Evolutionary conservation across 2,888 invertebrate genomes (phyloP).

Genomic region (Andrena praecox): DNA sequence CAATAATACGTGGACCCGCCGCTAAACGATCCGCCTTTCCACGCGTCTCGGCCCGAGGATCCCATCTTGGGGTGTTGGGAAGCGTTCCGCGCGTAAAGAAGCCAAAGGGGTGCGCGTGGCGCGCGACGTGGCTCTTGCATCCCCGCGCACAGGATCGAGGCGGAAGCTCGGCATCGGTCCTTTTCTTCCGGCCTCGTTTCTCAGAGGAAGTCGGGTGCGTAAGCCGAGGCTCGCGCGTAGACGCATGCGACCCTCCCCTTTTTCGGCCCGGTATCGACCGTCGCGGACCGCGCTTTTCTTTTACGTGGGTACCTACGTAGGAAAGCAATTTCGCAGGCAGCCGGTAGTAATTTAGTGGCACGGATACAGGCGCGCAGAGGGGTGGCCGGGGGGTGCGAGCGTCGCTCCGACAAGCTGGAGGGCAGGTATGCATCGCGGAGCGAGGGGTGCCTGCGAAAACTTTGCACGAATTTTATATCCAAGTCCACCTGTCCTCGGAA

Average conservation of each 20-base stretch:
- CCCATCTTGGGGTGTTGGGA: background rate
- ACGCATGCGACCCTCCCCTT: constrained; percentile 67
- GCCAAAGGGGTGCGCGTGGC: background rate
- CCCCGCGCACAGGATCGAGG: background rate
- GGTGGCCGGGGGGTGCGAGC: constrained; percentile 2
- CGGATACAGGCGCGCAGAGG: constrained; percentile 66
- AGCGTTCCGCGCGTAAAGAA: background rate
- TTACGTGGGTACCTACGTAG: constrained; percentile 61
- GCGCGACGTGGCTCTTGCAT: background rate
- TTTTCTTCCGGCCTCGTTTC: constrained; percentile 27
- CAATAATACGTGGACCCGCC: constrained; percentile 34
- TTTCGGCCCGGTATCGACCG: constrained; percentile 67
- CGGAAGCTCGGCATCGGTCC: constrained; percentile 11
- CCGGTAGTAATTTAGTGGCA: constrained; percentile 77
- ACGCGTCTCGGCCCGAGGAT: background rate
- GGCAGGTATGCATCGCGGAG: constrained; percentile 48
- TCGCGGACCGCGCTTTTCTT: constrained; percentile 72
- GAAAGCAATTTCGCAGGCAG: constrained; percentile 77
- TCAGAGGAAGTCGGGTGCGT: constrained; percentile 4
- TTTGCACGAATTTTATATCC: no score
- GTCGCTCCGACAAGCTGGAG: constrained; percentile 12
- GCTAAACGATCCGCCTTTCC: constrained; percentile 28
- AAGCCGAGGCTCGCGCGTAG: constrained; percentile 44
- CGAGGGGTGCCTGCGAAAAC: no score
- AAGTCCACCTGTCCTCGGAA: background rate